Evolutionary conservation across 2,888 invertebrate genomes (phyloP).

Genomic region (Tachystola acroxantha): DNA sequence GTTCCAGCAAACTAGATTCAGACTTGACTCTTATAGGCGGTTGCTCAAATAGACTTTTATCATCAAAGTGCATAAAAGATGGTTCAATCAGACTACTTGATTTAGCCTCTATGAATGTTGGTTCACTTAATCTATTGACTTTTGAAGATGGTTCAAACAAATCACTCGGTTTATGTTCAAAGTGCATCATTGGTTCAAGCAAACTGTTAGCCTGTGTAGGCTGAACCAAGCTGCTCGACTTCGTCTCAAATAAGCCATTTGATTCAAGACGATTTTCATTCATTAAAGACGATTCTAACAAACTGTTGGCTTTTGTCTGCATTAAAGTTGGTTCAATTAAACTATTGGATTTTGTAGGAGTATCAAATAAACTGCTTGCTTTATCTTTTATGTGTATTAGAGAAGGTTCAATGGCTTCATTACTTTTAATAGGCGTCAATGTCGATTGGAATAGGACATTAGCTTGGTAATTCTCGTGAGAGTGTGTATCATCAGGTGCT

Average conservation of each 20-base stretch:
- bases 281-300: neutral
- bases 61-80: conserved; percentile 3
- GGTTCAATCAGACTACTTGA: conserved; percentile 1
- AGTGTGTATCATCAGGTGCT: conserved; percentile 37
- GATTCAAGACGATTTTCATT: neutral
- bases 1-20: neutral
- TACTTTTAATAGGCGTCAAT: conserved; percentile 6
- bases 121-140: neutral
- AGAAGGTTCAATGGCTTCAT: conserved; percentile 43
- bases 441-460: conserved; percentile 16
- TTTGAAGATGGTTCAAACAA: neutral
- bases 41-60: conserved; percentile 5
- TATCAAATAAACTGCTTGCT: conserved; percentile 2
- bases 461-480: conserved; percentile 46
- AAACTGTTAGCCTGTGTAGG: conserved; percentile 2
- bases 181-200: conserved; percentile 2
- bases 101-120: neutral
- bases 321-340: conserved; percentile 2
- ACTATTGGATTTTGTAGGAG: neutral
- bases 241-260: neutral
- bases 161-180: neutral
- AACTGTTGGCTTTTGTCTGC: neutral
- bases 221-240: neutral
- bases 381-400: conserved; percentile 38
- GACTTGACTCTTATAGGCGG: conserved; percentile 3